Evolutionary conservation across 2,113 vertebrate genomes (phyloP).

Genomic region (Lasiurus borealis): DNA sequence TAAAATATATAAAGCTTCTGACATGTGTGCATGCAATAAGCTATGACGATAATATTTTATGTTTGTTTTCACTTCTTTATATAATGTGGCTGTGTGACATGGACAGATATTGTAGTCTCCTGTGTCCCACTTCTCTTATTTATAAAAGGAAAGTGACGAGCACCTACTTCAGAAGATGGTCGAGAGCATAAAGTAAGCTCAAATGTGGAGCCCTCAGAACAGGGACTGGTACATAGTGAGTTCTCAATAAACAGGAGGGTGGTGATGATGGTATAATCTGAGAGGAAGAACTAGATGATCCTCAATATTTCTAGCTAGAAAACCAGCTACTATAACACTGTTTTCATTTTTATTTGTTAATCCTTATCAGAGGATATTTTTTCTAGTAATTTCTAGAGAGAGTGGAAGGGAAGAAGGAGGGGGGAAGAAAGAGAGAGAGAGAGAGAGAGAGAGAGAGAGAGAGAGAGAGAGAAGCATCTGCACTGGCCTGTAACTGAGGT

Average conservation of each 20-base stretch:
- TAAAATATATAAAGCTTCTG: not conserved
- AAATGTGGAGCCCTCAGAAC: not conserved
- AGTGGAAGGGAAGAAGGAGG: too few relatives aligned
- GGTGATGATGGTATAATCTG: not conserved
- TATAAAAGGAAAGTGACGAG: not conserved
- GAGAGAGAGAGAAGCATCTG: too few relatives aligned
- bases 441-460: too few relatives aligned
- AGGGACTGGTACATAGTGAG: not conserved
- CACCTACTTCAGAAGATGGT: too few relatives aligned
- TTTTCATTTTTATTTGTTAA: too few relatives aligned
- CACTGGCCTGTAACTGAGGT: too few relatives aligned
- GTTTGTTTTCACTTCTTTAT: constrained; percentile 13
- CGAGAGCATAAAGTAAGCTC: not conserved
- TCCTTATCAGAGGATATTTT: too few relatives aligned
- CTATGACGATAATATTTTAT: not conserved
- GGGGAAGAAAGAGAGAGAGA: too few relatives aligned
- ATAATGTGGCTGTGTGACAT: not conserved
- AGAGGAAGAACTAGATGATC: not conserved
- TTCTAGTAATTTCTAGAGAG: too few relatives aligned
- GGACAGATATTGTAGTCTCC: not conserved
- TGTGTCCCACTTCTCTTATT: not conserved
- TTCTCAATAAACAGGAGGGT: not conserved
- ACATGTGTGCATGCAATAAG: not conserved
- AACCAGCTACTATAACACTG: not conserved
- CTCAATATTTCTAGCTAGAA: not conserved